phyloP scores from a whole-genome alignment of 2,797 vertebrate genomes.

The Cirrhinus mrigala region DNA sequence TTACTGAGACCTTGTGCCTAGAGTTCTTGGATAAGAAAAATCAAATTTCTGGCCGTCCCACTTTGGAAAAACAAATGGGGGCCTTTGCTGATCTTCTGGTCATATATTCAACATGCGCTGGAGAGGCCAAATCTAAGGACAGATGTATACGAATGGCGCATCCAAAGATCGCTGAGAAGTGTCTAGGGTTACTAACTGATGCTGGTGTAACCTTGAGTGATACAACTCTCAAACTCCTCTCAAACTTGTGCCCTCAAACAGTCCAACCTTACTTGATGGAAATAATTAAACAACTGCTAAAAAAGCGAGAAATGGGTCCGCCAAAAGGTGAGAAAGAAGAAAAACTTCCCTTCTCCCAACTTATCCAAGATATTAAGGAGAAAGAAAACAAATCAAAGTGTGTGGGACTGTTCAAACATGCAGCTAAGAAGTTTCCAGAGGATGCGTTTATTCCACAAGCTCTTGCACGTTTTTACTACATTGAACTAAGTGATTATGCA shows the following conservation, averaged over 20 bases:
- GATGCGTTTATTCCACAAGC: slow-evolving; percentile 47
- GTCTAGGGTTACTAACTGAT: slow-evolving; percentile 18
- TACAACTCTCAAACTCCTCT: slow-evolving; percentile 10
- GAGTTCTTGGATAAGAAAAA: slow-evolving; percentile 1
- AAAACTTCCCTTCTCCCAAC: background rate
- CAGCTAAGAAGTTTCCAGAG: background rate
- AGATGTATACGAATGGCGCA: slow-evolving; percentile 35
- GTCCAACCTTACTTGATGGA: background rate
- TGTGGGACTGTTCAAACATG: slow-evolving; percentile 20
- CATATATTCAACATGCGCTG: slow-evolving; percentile 14
- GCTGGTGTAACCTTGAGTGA: slow-evolving; percentile 37
- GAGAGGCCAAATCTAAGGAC: background rate
- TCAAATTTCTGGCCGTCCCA: background rate
- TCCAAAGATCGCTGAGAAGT: slow-evolving; percentile 32
- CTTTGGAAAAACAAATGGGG: slow-evolving; percentile 47
- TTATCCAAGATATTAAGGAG: slow-evolving; percentile 41
- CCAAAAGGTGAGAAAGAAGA: background rate
- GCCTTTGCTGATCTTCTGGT: slow-evolving; percentile 43
- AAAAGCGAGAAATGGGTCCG: slow-evolving; percentile 11
- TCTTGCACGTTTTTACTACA: slow-evolving; percentile 55
- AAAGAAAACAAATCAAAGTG: background rate
- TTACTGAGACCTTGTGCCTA: slow-evolving; percentile 26
- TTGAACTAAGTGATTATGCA: background rate
- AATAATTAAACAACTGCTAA: slow-evolving; percentile 43
- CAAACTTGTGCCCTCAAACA: background rate